A percentile compares a stretch with the other conserved stretches of the same genome.
These are phyloP conservation scores for Hermaeophaga mercurialis DNA, from an alignment of 2,888 invertebrate species.

Conservation along the genomic window DNA sequence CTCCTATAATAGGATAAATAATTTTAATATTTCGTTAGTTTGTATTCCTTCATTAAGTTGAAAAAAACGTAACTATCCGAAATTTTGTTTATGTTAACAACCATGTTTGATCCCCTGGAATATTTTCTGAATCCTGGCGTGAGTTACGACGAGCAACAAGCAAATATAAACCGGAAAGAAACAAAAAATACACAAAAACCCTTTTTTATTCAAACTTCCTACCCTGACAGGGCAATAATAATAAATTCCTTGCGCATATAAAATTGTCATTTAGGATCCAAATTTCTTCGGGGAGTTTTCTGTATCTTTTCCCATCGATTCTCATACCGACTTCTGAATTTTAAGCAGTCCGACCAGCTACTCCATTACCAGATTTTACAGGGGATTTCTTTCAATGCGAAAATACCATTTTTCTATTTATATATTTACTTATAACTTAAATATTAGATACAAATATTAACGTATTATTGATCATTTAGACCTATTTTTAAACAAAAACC, in stretches of 20 bases:
- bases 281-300: constrained; percentile 32
- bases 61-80: no score
- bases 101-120: no score
- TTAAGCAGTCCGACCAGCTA: constrained; percentile 25
- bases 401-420: not conserved
- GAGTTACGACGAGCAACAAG: constrained; percentile 15
- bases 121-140: not conserved
- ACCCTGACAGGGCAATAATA: constrained; percentile 27
- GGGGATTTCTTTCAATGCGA: not conserved
- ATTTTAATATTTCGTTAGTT: no score
- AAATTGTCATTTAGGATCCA: constrained; percentile 34
- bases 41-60: no score
- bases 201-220: constrained; percentile 24
- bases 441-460: no score
- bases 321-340: constrained; percentile 34
- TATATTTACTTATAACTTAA: no score
- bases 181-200: constrained; percentile 20
- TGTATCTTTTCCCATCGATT: constrained; percentile 32
- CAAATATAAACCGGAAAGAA: constrained; percentile 13
- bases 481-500: no score
- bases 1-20: no score
- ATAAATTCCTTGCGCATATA: constrained; percentile 33
- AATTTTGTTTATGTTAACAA: no score
- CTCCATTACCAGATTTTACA: not conserved
- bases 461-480: no score